A percentile compares a stretch with the other conserved stretches of the same genome.
Conservation (phyloP, 2,888 invertebrate species). For the Myopa testacea region DNA sequence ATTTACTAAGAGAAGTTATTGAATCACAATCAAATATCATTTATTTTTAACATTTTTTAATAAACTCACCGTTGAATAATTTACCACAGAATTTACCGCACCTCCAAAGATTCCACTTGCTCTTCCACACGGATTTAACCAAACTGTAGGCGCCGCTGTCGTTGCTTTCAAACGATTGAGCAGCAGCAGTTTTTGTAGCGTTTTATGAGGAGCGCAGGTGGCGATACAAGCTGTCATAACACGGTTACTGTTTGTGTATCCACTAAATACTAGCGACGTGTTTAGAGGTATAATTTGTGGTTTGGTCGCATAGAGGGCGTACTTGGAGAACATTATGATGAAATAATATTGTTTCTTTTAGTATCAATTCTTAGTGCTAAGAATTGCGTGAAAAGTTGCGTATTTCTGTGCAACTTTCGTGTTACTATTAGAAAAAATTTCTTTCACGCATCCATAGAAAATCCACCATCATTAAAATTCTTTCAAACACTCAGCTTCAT, state of each 20-base stretch:
- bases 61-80: constrained; percentile 44
- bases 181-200: constrained; percentile 5
- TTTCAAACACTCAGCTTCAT: too few species aligned
- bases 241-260: constrained; percentile 26
- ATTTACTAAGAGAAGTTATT: too few species aligned
- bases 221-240: neutral
- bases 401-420: neutral
- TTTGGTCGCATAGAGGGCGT: constrained; percentile 40
- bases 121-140: neutral
- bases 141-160: neutral
- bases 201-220: neutral
- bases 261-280: neutral
- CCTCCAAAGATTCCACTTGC: neutral
- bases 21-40: too few species aligned
- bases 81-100: neutral
- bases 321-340: constrained; percentile 22
- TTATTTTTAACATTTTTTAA: too few species aligned
- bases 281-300: constrained; percentile 3
- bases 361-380: neutral
- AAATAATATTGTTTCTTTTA: constrained; percentile 14
- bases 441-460: too few species aligned
- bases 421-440: neutral
- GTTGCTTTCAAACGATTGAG: constrained; percentile 21
- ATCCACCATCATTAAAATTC: too few species aligned
- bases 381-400: neutral